Evolutionary conservation across 2,113 vertebrate genomes (phyloP).

Genomic region (Hyaena hyaena): DNA sequence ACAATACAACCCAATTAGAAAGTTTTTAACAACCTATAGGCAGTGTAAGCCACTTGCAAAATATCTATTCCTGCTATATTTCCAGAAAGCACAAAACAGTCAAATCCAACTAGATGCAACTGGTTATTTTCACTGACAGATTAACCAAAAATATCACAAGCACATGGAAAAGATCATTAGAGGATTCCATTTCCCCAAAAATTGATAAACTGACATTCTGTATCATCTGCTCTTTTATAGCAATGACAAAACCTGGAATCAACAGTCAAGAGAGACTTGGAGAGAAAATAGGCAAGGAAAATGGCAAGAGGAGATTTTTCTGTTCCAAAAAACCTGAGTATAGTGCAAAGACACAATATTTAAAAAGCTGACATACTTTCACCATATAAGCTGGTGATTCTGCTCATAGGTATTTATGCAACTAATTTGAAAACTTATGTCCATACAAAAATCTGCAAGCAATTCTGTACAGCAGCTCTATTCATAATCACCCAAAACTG

Average conservation of each 20-base stretch:
- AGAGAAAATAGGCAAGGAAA: neutral
- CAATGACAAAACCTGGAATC: neutral
- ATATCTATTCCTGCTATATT: neutral
- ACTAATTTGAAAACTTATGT: neutral
- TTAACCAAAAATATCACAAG: neutral
- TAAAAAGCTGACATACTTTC: neutral
- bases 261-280: neutral
- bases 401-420: neutral
- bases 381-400: neutral
- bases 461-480: neutral
- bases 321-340: neutral
- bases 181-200: neutral
- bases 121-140: conserved; percentile 16
- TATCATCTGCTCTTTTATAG: neutral
- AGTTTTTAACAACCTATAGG: neutral
- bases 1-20: conserved; percentile 19
- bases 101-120: neutral
- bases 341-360: neutral
- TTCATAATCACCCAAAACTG: neutral
- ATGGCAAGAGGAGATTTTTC: neutral
- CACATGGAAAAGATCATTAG: neutral
- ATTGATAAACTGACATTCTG: neutral
- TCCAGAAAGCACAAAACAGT: neutral
- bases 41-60: neutral
- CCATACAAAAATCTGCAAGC: neutral